Base-by-base conservation (phyloP, 2,797 vertebrate species). In the Mycteria americana region DNA sequence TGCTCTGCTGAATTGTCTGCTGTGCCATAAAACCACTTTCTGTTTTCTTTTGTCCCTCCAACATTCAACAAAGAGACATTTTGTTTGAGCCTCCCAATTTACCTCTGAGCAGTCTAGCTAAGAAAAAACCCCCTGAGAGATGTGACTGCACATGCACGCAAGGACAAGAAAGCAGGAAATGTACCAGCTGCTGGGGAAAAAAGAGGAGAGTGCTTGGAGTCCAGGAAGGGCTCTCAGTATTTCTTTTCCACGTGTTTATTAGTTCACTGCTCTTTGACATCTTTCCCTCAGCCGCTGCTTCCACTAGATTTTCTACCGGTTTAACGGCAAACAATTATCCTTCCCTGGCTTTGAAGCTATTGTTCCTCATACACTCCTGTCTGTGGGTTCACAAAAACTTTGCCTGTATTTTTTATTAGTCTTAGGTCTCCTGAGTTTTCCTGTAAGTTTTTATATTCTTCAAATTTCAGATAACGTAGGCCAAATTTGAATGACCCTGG, bases 101-200 rank as follows among this genome's bases (percentile, higher is more conserved):
- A 80, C 75, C 84, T 75, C 64, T 0, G 2, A 93, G 90, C 2
- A 0, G 23, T 75, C 72, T 80, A 84, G 73, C 57, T 65, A 77
- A 74, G 62, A 33, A 83, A 89, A 83, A 85, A 33, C 2, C 0
- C 21, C 70, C 54, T 51, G 69, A 93, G 91, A 89, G 72, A 69
- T 83, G 22, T 51, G 63, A 27, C 72, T 78, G 54, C 39, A 69
- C 54, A 62, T 4, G 14, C 50, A 50, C 1, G 3, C 67, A 83
- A 89, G 48, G 74, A 85, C 64, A 87, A 88, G 95, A 91, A 94
- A 91, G 88, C 88, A 96, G 90, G 86, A 97, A 92, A 94, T 50
- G 30, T 75, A 46, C 56, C 86, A 92, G 74, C 83, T 97, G 77
- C 84, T 70, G 27, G 51, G 72, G 30, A 35, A 46, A 78, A 88